These are phyloP conservation scores for Drosophila vallismaia DNA, from an alignment of 2,888 invertebrate species.

Conservation along the genomic window DNA sequence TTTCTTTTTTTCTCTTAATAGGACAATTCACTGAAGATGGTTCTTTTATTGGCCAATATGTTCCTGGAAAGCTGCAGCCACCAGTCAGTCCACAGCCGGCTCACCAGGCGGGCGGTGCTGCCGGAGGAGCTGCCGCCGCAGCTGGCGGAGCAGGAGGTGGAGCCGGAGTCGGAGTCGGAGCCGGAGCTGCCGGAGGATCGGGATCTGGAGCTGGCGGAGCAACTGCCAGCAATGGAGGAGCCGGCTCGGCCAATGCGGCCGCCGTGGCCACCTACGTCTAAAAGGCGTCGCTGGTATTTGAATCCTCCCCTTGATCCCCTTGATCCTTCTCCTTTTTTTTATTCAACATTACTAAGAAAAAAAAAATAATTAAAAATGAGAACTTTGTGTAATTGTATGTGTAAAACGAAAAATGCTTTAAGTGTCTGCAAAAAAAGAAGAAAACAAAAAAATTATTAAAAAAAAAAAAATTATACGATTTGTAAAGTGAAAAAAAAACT, in stretches of 20 bases:
- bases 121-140: slow-evolving; percentile 3
- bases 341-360: slow-evolving; percentile 16
- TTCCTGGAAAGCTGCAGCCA: slow-evolving; percentile 90
- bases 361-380: slow-evolving; percentile 15
- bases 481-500: slow-evolving; percentile 44
- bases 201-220: slow-evolving; percentile 24
- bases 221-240: slow-evolving; percentile 4
- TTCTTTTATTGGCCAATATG: slow-evolving; percentile 98
- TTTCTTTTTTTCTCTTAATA: slow-evolving; percentile 42
- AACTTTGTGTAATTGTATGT: slow-evolving; percentile 50
- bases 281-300: slow-evolving; percentile 54
- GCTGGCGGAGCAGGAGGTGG: not conserved
- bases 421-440: slow-evolving; percentile 53
- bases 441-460: not conserved
- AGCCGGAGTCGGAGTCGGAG: slow-evolving; percentile 67
- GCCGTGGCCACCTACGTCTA: slow-evolving; percentile 88
- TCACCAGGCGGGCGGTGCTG: slow-evolving; percentile 65
- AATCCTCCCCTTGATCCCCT: slow-evolving; percentile 1
- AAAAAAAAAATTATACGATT: slow-evolving; percentile 6
- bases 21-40: slow-evolving; percentile 97
- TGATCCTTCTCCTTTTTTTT: slow-evolving; percentile 30
- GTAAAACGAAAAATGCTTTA: slow-evolving; percentile 57
- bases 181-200: slow-evolving; percentile 68
- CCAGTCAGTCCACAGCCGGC: slow-evolving; percentile 84
- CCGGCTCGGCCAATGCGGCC: slow-evolving; percentile 51